Evolutionary conservation across 2,113 vertebrate genomes (phyloP).

Genomic region (Pongo pygmaeus): DNA sequence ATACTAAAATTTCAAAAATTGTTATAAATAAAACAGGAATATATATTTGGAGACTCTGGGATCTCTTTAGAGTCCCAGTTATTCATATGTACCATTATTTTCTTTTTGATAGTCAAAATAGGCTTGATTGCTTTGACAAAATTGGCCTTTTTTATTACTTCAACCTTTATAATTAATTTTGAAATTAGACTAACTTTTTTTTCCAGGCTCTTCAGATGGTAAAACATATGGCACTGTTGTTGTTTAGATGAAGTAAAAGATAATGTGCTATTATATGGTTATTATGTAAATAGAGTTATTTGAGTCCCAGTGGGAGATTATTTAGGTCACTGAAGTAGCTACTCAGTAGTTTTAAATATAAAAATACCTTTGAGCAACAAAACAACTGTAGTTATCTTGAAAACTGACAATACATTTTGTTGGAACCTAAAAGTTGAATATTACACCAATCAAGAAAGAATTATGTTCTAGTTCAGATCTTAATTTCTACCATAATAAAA

Average conservation of each 20-base stretch:
- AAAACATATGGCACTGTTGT: background rate
- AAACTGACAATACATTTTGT: background rate
- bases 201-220: background rate
- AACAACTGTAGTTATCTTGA: background rate
- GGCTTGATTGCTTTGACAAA: background rate
- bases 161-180: conserved; percentile 10
- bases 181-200: background rate
- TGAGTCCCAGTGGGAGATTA: background rate
- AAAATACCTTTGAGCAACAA: background rate
- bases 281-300: conserved; percentile 28
- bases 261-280: background rate
- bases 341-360: background rate
- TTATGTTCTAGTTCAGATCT: background rate
- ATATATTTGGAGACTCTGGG: background rate
- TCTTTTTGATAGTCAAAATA: background rate
- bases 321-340: background rate
- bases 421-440: background rate
- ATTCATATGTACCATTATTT: background rate
- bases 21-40: background rate
- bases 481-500: background rate
- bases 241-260: conserved; percentile 32
- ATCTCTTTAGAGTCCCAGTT: background rate
- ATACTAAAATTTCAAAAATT: background rate
- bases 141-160: background rate
- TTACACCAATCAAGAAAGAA: conserved; percentile 1